phyloP scores from a whole-genome alignment of 2,888 invertebrate species.

The Pecten maximus region DNA sequence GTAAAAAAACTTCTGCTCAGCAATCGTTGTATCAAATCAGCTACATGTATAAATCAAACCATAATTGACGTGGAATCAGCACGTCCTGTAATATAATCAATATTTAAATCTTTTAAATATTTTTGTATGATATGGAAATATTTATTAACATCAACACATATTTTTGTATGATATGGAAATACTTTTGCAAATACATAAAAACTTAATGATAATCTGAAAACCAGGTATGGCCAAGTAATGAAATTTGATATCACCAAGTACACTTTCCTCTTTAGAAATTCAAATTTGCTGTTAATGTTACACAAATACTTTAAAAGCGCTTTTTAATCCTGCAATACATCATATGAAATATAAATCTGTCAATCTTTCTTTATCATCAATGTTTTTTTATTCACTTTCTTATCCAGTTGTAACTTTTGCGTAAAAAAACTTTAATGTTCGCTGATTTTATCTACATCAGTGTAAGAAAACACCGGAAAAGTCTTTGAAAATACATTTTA shows the following conservation, averaged over 20 bases:
- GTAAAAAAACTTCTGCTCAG: no score
- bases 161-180: neutral
- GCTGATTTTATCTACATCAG: neutral
- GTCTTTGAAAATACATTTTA: neutral
- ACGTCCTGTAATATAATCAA: no score
- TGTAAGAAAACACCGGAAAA: neutral
- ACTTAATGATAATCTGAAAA: neutral
- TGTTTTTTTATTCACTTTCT: constrained; percentile 5
- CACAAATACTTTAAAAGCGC: neutral
- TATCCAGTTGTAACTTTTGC: constrained; percentile 1
- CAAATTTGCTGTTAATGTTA: constrained; percentile 26
- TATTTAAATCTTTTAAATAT: no score
- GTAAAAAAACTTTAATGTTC: neutral
- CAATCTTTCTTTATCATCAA: neutral
- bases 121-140: no score
- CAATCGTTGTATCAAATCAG: no score
- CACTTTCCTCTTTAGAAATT: constrained; percentile 25
- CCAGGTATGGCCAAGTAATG: neutral
- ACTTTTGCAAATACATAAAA: neutral
- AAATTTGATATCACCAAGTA: constrained; percentile 25
- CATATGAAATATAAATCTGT: neutral
- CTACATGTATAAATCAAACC: no score
- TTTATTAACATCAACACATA: no score
- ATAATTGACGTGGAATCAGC: no score
- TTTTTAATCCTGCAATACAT: neutral